Base-by-base conservation (phyloP, 2,797 vertebrate species). In the Apogon talboti region DNA sequence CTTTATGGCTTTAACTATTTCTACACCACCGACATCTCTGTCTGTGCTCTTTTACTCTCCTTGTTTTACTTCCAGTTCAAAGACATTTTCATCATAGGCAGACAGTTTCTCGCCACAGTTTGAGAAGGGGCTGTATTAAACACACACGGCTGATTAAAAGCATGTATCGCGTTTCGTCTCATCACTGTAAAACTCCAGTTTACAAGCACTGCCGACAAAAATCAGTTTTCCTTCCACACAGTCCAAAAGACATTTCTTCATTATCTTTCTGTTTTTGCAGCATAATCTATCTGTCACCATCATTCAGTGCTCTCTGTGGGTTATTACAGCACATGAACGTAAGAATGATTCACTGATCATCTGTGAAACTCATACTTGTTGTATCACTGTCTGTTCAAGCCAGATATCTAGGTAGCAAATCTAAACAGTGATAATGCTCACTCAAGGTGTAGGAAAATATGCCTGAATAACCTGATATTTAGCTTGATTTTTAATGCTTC, bases 1-100 rank as follows among this genome's bases (percentile, higher is more conserved):
- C 92, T 92, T 91, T 90, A 92, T 92, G 91, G 85, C 82, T 90
- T 93, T 93, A 93, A 93, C 92, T 85, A 79, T 91, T 92, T 93
- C 85, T 58, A 54, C 72, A 66, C 92, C 81, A 41, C 19, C 10
- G 56, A 86, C 77, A 71, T 88, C 87, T 91, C 78, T 87, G 70
- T 87, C 83, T 68, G 46, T 44, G 33, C 35, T 56, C 58, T 33
- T 1, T 42, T 8, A 38, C 18, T 49, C 28, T 62, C 68, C 69
- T 75, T 74, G 75, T 84, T 84, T 74, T 68, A 71, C 76, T 42
- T 66, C 69, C 38, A 59, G 62, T 60, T 43, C 69, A 58, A 56
- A 55, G 55, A 64, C 50, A 52, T 63, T 46, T 64, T 30, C 61
- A 69, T 38, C 24, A 55, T 38, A 45, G 45, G 37, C 52, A 18